These are phyloP conservation scores for Acrossocheilus wenchowensis DNA, from an alignment of 2,797 vertebrate species.

Conservation along the genomic window DNA sequence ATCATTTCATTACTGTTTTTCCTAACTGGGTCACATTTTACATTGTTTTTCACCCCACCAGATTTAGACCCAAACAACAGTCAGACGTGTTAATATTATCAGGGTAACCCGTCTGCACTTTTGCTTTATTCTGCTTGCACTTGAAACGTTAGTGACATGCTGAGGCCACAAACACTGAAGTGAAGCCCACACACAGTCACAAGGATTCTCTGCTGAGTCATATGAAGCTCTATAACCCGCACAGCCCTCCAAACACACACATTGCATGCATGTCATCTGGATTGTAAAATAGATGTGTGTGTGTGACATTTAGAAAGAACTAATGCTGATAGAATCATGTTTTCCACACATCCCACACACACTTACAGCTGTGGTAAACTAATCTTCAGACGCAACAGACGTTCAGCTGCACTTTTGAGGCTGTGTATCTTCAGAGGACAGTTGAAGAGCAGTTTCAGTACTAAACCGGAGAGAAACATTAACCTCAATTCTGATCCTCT, in stretches of 20 bases:
- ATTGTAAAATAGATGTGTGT: constrained; percentile 55
- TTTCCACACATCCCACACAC: constrained; percentile 60
- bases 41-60: background rate
- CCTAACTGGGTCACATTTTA: background rate
- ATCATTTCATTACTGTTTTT: background rate
- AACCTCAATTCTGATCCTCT: constrained; percentile 34
- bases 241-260: constrained; percentile 51
- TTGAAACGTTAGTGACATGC: constrained; percentile 25
- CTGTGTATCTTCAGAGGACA: constrained; percentile 34
- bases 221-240: constrained; percentile 65
- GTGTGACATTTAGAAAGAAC: constrained; percentile 57
- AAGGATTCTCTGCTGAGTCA: constrained; percentile 81
- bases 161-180: constrained; percentile 48
- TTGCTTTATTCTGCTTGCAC: constrained; percentile 27
- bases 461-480: constrained; percentile 1
- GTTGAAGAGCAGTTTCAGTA: constrained; percentile 22
- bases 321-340: constrained; percentile 62
- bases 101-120: constrained; percentile 11
- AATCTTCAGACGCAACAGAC: constrained; percentile 39
- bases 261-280: constrained; percentile 44
- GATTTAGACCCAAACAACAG: background rate
- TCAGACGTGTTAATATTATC: background rate
- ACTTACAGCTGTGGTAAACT: constrained; percentile 56
- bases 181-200: constrained; percentile 72
- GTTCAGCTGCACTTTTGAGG: constrained; percentile 35